Base-by-base conservation (phyloP, 2,888 invertebrate species). In the Meloe dianella region DNA sequence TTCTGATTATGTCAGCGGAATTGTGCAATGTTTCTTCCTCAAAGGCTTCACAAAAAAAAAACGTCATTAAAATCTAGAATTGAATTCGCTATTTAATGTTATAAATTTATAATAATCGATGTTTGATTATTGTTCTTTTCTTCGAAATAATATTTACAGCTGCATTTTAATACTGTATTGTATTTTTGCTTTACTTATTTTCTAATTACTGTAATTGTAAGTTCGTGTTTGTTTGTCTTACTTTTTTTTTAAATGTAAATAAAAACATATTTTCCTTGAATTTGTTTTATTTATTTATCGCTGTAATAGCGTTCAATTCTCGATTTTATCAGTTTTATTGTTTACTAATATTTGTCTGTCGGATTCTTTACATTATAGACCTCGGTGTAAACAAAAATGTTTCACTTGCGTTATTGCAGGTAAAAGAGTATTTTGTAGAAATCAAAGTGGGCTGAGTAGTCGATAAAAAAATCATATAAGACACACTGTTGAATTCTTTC, bases 31-130 rank as follows among this genome's bases (percentile, higher is more conserved):
- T 64, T 71, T 74, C 72, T 75, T 76, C 74, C 76, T 75, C 73
- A 67, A 47, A 20, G 20, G 9, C 2, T 47, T 47, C 20, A 2
- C 5, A 41, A 70, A 73, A 67, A n/a, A n/a, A n/a, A n/a, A n/a
- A n/a, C n/a, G n/a, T n/a, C n/a, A 66, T 70, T 70, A 73, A 74
- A 76, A 75, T 78, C 77, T 77, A 69, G 79, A 81, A 80, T 80
- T 81, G 80, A 81, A 80, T 78, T 75, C 75, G 77, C 77, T 77
- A 79, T 79, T 71, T 35, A n/a, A 10, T 32, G 12, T 17, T 32
- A n/a, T n/a, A n/a, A 58, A 58, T 65, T 60, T 66, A 62, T 29
- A 41, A 60, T 41, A 41, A 41, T 41, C n/a, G 35, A 12, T 67
- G 32, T 60, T 58, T n/a, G n/a, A n/a, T n/a, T 66, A 51, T 66